Percentiles rank a stretch among this genome's conserved stretches.
Conservation (phyloP, 2,113 vertebrate genomes). For the Scomber scombrus region DNA sequence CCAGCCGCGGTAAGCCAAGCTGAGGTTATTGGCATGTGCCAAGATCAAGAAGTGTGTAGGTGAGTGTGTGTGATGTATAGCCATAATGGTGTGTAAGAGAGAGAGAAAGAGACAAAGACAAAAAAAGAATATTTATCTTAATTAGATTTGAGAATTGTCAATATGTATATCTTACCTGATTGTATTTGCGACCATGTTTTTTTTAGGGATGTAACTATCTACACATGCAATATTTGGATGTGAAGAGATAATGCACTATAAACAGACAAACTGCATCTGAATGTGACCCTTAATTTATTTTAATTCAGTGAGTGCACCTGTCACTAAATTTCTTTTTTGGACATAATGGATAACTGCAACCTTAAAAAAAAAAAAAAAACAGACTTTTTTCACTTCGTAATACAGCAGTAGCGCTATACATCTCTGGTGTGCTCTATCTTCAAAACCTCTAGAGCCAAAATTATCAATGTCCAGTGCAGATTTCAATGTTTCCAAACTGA, state of each 20-base stretch:
- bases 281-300: background rate
- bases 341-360: background rate
- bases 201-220: slow-evolving; percentile 11
- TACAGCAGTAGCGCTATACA: too few relatives aligned
- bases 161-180: slow-evolving; percentile 13
- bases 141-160: slow-evolving; percentile 33
- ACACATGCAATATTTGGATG: slow-evolving; percentile 25
- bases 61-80: slow-evolving; percentile 29
- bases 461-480: background rate
- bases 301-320: background rate
- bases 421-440: background rate
- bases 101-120: slow-evolving; percentile 2
- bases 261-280: slow-evolving; percentile 5
- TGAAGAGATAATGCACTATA: slow-evolving; percentile 5
- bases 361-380: background rate
- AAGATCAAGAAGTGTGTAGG: slow-evolving; percentile 54
- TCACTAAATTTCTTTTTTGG: background rate
- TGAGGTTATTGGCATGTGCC: slow-evolving; percentile 71
- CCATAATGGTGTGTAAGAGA: background rate
- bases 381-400: too few relatives aligned
- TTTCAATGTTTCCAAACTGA: background rate
- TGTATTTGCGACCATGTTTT: slow-evolving; percentile 39
- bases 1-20: slow-evolving; percentile 55
- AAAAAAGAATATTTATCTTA: slow-evolving; percentile 1
- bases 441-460: background rate